Conservation (phyloP, 2,113 vertebrate species). For the Butastur rufipennis region DNA sequence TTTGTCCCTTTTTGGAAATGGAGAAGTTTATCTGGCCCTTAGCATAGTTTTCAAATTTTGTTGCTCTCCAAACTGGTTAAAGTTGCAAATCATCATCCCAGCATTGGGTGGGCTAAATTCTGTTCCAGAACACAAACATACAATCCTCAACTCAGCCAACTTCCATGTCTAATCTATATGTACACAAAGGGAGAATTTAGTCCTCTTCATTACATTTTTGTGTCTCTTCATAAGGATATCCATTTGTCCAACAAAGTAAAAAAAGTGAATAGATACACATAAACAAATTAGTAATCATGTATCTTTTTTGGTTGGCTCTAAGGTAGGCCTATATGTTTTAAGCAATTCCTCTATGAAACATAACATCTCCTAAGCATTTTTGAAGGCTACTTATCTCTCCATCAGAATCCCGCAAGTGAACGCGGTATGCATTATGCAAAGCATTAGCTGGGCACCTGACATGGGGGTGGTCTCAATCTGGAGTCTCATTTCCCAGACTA, state of each 20-base stretch:
- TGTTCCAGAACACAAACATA: neutral
- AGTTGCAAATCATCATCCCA: neutral
- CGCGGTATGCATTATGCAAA: neutral
- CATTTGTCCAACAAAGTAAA: neutral
- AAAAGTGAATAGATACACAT: neutral
- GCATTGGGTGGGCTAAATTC: neutral
- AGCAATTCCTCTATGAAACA: neutral
- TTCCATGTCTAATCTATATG: neutral
- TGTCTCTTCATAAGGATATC: neutral
- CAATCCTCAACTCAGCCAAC: neutral
- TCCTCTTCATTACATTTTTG: neutral
- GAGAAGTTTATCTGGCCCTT: conserved; percentile 47
- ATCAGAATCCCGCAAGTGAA: neutral
- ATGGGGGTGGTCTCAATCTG: conserved; percentile 64
- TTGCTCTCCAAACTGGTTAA: conserved; percentile 3
- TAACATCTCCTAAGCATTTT: neutral
- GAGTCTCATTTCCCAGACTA: conserved; percentile 52
- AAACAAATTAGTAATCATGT: neutral
- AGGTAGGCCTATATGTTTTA: neutral
- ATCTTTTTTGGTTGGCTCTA: neutral
- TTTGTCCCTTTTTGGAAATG: conserved; percentile 58
- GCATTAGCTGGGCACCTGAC: conserved; percentile 52
- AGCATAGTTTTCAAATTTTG: conserved; percentile 28
- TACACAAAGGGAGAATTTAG: neutral
- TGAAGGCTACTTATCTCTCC: conserved; percentile 13